phyloP scores from a whole-genome alignment of 2,797 vertebrate genomes.

The Poeciliopsis paucimaculata region DNA sequence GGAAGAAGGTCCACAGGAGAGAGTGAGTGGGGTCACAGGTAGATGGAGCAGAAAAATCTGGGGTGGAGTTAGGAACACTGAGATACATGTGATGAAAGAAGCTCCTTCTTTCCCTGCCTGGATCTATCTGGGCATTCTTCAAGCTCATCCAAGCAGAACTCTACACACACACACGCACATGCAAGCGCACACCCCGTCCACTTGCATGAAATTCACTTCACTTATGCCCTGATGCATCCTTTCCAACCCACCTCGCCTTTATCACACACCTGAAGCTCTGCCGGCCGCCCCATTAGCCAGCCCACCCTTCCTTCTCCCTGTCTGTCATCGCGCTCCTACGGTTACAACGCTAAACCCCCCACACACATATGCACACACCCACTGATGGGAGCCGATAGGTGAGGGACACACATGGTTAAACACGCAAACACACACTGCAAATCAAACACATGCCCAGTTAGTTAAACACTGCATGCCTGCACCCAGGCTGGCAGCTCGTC shows the following conservation, averaged over 20 bases:
- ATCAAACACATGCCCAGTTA: slow-evolving; percentile 44
- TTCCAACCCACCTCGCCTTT: slow-evolving; percentile 43
- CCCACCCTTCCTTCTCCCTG: slow-evolving; percentile 35
- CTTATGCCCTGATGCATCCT: slow-evolving; percentile 42
- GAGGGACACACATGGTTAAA: slow-evolving; percentile 49
- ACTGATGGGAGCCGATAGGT: slow-evolving; percentile 58
- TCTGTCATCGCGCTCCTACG: slow-evolving; percentile 73
- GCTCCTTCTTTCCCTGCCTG: slow-evolving; percentile 61
- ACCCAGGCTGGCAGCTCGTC: slow-evolving; percentile 27
- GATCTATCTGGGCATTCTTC: slow-evolving; percentile 79
- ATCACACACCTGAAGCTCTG: slow-evolving; percentile 74
- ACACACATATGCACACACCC: slow-evolving; percentile 27
- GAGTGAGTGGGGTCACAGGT: slow-evolving; percentile 24
- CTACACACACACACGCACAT: slow-evolving; percentile 31
- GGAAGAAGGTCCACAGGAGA: slow-evolving; percentile 42
- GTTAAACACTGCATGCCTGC: slow-evolving; percentile 44
- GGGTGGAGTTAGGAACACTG: slow-evolving; percentile 45
- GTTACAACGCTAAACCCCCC: slow-evolving; percentile 57
- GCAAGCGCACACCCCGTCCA: slow-evolving; percentile 14
- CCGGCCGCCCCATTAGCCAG: slow-evolving; percentile 47
- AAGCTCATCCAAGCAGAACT: slow-evolving; percentile 81
- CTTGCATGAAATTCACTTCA: slow-evolving; percentile 48
- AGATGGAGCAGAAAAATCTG: slow-evolving; percentile 42
- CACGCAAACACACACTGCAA: slow-evolving; percentile 40
- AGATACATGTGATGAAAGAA: slow-evolving; percentile 75